Base-by-base conservation (phyloP, 1,140 invertebrate species). In the Anastrepha ludens region DNA sequence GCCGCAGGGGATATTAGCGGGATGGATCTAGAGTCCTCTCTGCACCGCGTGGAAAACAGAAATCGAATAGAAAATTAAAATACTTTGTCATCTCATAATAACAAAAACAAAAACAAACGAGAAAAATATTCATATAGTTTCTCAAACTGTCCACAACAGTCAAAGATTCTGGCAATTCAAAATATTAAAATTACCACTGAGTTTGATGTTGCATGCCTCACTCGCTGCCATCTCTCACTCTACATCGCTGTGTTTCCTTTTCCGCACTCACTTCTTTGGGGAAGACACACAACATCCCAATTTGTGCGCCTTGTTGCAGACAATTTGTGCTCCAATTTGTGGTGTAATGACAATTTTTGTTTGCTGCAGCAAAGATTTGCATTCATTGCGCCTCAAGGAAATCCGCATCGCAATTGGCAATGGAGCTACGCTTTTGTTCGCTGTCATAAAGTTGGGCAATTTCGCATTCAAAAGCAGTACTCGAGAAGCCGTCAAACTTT, bases 271-370 rank as follows among this genome's bases (percentile, higher is more conserved):
- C 44, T 41, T 20, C 47, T n/a, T 29, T 44, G 11, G 3, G 5
- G 39, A 86, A 87, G 67, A 50, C 67, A 20, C 44, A 55, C 39
- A 81, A 81, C 9, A 20, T 81, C 50, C 3, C 47, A 47, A 55
- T 15, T 81, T 81, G 20, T 74, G 17, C 47, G 74, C 47, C 55
- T 55, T 81, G 74, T 81, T 81, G 74, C 74, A 81, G 47, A 20
- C 74, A 81, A 81, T 55, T 81, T 81, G 74, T 81, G 50, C 55
- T 55, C 74, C 74, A 81, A 81, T 81, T 81, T 81, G 74, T 55
- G 74, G 50, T 47, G 55, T 50, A 81, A 81, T 81, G 47, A 81
- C 74, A 81, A 81, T 55, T 20, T 50, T 50, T 15, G 67, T 55
- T 55, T 58, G 74, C 9, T 17, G 8, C 50, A 81, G 74, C 20